Conservation (phyloP, 2,113 vertebrate genomes). For the Ptyas mucosa region DNA sequence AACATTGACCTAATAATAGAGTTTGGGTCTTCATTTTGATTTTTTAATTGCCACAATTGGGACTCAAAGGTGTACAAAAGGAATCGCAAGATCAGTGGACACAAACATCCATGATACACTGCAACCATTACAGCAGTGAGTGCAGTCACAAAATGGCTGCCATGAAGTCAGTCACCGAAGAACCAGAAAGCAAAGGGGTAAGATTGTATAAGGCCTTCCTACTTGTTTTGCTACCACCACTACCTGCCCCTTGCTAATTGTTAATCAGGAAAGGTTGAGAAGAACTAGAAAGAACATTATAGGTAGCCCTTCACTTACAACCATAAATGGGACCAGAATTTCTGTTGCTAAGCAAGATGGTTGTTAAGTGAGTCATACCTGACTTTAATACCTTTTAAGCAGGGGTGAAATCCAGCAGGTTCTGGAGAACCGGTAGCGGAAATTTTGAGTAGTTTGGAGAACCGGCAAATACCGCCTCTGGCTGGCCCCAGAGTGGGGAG, state of each 20-base stretch:
- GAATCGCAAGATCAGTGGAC: not conserved
- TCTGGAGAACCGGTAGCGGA: no score
- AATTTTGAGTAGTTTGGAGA: no score
- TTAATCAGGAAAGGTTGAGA: not conserved
- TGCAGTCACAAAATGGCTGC: not conserved
- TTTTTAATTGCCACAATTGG: not conserved
- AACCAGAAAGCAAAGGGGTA: not conserved
- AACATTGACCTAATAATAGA: not conserved
- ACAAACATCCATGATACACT: not conserved
- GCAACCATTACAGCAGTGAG: not conserved
- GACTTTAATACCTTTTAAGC: not conserved
- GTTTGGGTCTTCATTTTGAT: not conserved
- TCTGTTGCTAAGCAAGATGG: not conserved
- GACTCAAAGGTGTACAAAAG: not conserved
- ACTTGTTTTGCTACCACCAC: not conserved
- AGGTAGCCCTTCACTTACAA: not conserved
- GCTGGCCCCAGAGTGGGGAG: no score
- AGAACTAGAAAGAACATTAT: not conserved
- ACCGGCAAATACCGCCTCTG: no score
- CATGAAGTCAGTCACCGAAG: not conserved
- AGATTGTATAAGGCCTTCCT: not conserved
- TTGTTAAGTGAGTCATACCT: not conserved
- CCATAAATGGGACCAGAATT: not conserved
- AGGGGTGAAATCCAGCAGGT: no score
- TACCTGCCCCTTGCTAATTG: not conserved